A percentile compares a stretch with the other conserved stretches of the same genome.
phyloP scores from a whole-genome alignment of 2,888 invertebrate genomes.

The Hipparchia semele region DNA sequence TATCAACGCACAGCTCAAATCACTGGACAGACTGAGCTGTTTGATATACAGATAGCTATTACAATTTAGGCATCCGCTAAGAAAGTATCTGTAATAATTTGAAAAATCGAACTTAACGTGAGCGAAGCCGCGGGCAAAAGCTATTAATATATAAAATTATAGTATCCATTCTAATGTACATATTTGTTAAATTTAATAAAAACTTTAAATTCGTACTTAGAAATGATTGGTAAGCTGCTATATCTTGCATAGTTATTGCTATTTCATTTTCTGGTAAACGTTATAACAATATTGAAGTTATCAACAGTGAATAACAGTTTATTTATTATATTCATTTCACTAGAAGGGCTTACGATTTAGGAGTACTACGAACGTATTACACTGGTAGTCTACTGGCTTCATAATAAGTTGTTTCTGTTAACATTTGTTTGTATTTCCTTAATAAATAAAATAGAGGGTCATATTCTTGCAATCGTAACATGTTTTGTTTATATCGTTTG shows the following conservation, averaged over 20 bases:
- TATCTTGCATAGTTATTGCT: not conserved
- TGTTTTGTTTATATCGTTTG: conserved; percentile 1
- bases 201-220: too few species aligned
- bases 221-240: too few species aligned
- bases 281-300: not conserved
- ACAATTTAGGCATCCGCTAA: too few species aligned
- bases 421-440: conserved; percentile 21
- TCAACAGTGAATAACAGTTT: not conserved
- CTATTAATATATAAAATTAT: too few species aligned
- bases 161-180: too few species aligned
- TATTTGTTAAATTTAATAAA: too few species aligned
- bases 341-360: conserved; percentile 27
- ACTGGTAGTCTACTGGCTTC: not conserved
- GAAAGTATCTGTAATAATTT: too few species aligned
- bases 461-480: conserved; percentile 14
- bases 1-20: too few species aligned
- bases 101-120: too few species aligned
- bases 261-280: not conserved
- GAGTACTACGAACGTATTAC: conserved; percentile 38
- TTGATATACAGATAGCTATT: too few species aligned
- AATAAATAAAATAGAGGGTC: conserved; percentile 18
- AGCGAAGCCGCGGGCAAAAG: too few species aligned
- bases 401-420: conserved; percentile 8
- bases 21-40: too few species aligned
- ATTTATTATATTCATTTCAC: conserved; percentile 23